A percentile compares a stretch with the other conserved stretches of the same genome.
These are phyloP conservation scores for Eubasilissa regina DNA, from an alignment of 1,140 invertebrate genomes.

Conservation along the genomic window DNA sequence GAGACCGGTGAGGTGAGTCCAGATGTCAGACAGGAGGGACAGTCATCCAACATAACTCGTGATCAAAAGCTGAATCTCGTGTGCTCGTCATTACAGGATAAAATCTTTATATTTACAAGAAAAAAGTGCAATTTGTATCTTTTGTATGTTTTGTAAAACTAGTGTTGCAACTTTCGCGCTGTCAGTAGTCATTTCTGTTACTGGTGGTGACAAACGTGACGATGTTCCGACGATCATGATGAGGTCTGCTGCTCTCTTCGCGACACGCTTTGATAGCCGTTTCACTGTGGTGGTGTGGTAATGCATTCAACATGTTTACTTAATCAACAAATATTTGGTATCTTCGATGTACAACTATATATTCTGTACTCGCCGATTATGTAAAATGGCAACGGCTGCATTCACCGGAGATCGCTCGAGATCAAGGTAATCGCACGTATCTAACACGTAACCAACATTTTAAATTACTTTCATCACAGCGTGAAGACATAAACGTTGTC, in stretches of 20 bases:
- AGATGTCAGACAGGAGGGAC: neutral
- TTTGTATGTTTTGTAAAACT: constrained; percentile 12
- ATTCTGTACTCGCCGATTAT: constrained; percentile 3
- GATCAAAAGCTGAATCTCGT: constrained; percentile 19
- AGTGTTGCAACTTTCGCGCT: constrained; percentile 11
- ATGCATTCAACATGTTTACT: constrained; percentile 48
- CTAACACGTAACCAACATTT: neutral
- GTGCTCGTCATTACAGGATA: constrained; percentile 40
- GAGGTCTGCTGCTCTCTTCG: constrained; percentile 73
- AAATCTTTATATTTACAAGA: constrained; percentile 45
- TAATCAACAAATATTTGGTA: constrained; percentile 23
- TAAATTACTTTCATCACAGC: too few species aligned
- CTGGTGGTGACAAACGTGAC: neutral
- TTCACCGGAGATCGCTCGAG: neutral
- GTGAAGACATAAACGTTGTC: too few species aligned
- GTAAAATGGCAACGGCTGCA: neutral
- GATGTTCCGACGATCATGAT: constrained; percentile 60
- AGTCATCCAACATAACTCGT: constrained; percentile 40
- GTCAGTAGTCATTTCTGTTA: neutral
- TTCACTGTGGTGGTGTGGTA: constrained; percentile 67
- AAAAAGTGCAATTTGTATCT: constrained; percentile 41
- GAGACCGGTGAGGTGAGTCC: neutral
- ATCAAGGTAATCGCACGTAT: neutral
- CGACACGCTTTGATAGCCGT: constrained; percentile 71
- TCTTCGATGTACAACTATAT: constrained; percentile 8